phyloP scores from a whole-genome alignment of 1,140 invertebrate genomes.

The Saccostrea echinata region DNA sequence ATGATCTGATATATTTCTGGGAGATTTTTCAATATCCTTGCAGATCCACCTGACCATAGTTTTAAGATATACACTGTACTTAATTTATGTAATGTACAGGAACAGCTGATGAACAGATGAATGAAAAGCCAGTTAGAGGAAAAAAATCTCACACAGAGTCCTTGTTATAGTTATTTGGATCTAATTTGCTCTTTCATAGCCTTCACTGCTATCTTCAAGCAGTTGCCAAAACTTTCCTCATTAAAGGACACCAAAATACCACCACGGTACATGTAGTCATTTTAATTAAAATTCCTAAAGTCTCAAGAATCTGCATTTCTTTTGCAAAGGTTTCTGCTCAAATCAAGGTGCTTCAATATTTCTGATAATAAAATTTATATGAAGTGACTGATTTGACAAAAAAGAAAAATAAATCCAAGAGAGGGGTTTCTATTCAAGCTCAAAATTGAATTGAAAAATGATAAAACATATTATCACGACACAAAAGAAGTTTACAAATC shows the following conservation, averaged over 20 bases:
- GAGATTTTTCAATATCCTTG: no score
- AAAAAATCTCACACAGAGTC: no score
- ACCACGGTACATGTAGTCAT: background rate
- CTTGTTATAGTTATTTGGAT: no score
- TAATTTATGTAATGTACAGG: no score
- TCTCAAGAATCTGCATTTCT: background rate
- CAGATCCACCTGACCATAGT: no score
- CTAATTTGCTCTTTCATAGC: no score
- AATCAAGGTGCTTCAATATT: conserved; percentile 16
- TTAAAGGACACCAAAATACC: background rate
- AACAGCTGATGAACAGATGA: no score
- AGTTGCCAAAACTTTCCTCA: no score
- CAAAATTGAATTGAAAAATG: conserved; percentile 11
- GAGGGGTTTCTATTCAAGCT: background rate
- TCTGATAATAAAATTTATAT: conserved; percentile 11
- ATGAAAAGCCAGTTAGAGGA: no score
- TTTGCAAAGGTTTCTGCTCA: background rate
- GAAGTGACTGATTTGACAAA: background rate
- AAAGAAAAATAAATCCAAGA: conserved; percentile 15
- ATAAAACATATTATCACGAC: background rate
- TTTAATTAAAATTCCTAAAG: conserved; percentile 18
- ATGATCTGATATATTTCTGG: no score
- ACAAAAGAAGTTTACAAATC: conserved; percentile 6
- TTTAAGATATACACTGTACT: no score
- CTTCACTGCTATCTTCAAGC: no score